Percentiles rank a stretch among this genome's conserved stretches.
phyloP scores from a whole-genome alignment of 2,113 vertebrate species.

The Ciconia maguari region DNA sequence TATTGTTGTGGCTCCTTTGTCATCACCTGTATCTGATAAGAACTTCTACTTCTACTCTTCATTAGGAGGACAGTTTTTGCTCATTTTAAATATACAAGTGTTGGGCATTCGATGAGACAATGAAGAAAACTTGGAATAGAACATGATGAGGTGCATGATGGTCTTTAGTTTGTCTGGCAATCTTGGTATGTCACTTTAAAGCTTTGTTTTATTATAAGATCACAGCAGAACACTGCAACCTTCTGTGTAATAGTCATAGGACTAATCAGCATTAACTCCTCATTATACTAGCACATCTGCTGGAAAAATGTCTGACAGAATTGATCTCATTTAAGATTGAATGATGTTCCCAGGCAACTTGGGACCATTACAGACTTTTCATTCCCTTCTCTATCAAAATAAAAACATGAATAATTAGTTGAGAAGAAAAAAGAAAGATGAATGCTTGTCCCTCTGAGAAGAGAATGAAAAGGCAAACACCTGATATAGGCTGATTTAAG shows the following conservation, averaged over 20 bases:
- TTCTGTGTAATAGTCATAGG: neutral
- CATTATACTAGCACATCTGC: neutral
- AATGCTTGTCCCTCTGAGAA: neutral
- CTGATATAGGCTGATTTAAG: neutral
- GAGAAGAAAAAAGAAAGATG: neutral
- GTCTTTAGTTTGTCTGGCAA: neutral
- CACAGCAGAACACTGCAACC: neutral
- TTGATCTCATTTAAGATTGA: neutral
- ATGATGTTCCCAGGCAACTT: neutral
- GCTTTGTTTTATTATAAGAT: neutral
- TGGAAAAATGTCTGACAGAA: neutral
- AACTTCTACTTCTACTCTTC: neutral
- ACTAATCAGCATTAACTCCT: neutral
- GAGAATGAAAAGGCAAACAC: neutral
- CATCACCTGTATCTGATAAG: neutral
- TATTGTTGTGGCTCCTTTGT: neutral
- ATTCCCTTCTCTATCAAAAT: neutral
- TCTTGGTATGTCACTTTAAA: neutral
- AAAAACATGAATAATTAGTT: neutral
- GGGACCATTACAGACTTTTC: neutral
- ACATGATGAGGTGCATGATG: neutral
- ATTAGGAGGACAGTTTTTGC: neutral
- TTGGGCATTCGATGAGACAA: neutral
- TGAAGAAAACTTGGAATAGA: neutral
- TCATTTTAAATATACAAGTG: neutral